A percentile compares a stretch with the other conserved stretches of the same genome.
phyloP scores from a whole-genome alignment of 2,888 invertebrate species.

The Leptinotarsa juncta region DNA sequence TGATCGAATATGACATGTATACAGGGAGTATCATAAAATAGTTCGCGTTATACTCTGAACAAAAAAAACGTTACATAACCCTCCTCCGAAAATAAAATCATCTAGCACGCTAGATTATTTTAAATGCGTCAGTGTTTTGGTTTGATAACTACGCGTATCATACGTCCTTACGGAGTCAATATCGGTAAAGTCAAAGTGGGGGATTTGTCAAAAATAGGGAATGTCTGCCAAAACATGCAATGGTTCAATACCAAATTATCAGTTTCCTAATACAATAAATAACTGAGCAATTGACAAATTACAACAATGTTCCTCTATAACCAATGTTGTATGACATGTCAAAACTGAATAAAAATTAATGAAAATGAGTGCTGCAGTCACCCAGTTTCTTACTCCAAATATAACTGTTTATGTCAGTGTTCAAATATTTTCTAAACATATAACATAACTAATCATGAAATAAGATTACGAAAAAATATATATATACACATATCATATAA shows the following conservation, averaged over 20 bases:
- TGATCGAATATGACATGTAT: neutral
- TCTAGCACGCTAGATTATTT: neutral
- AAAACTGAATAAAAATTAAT: too few relatives aligned
- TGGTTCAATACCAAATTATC: neutral
- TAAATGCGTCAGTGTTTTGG: neutral
- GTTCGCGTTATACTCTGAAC: neutral
- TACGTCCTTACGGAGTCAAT: neutral
- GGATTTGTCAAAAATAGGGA: neutral
- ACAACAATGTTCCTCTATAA: neutral
- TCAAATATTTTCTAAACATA: neutral
- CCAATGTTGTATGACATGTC: too few relatives aligned
- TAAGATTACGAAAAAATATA: neutral
- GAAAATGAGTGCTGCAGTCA: neutral
- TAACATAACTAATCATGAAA: neutral
- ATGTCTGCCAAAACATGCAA: slow-evolving; percentile 1
- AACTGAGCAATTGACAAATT: neutral
- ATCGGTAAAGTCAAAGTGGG: neutral
- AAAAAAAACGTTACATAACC: neutral
- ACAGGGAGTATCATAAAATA: neutral
- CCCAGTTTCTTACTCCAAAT: neutral
- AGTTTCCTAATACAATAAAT: neutral
- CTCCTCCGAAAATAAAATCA: neutral
- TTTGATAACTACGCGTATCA: neutral
- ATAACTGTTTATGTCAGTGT: neutral
- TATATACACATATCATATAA: neutral